Evolutionary conservation across 2,113 vertebrate species (phyloP), one percentile per base, ranked within the genome.

Genomic region (Cercocebus atys): DNA sequence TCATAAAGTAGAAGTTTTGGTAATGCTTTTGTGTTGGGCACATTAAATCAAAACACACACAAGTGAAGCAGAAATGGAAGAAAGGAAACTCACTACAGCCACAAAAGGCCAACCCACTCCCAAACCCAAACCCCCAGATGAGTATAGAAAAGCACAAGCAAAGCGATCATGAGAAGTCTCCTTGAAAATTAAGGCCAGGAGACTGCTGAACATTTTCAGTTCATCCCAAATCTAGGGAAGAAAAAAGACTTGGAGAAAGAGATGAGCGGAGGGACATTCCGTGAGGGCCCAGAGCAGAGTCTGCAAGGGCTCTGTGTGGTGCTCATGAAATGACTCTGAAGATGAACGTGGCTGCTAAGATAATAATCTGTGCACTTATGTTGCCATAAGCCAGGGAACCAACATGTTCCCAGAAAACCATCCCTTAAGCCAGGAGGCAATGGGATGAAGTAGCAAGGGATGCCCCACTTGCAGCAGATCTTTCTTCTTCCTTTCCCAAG

Each of bases 341-440:
- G 97, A 97, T 79, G 97, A 98, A 78, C 17, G 47, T 30, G 75
- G 82, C 97, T 22, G 0, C 94, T 96, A 88, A 95, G 96, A 82
- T 94, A 86, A 96, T 0, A 2, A 95, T 83, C 78, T 35, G n/a
- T 64, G 32, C 90, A n/a, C 70, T 88, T 8, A 2, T 13, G 79
- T 75, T 90, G 81, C 78, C 47, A 38, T 79, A 45, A 94, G 50
- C 88, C 66, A 35, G n/a, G 23, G 40, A 75, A 43, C 38, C 57
- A 40, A 88, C 89, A 66, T 23, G n/a, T 72, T 27, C 3, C 52
- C 7, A 3, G 75, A 78, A 40, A 55, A 59, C 78, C 80, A 3
- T 55, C 72, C n/a, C 1, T 83, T 82, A 90, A 91, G 64, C 25
- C 66, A 45, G 78, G 90, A 88, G 78, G 55, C 40, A 73, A n/a